Conservation (phyloP, 2,113 vertebrate genomes). For the Bubo bubo region DNA sequence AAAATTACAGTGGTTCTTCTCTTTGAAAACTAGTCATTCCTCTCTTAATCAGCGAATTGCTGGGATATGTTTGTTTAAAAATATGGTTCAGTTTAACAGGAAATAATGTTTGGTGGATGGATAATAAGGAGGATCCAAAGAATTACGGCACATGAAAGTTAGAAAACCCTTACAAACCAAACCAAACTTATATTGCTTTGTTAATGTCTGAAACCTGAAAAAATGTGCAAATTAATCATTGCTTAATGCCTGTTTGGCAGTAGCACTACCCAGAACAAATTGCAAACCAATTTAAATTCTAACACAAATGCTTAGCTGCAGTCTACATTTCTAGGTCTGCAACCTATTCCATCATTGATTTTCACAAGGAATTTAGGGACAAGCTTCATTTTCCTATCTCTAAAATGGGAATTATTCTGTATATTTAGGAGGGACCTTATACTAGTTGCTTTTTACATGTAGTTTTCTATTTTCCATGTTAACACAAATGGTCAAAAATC, state of each 20-base stretch:
- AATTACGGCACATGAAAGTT: neutral
- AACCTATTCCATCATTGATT: neutral
- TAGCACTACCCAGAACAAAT: neutral
- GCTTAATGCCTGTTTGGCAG: neutral
- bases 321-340: neutral
- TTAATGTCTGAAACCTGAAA: neutral
- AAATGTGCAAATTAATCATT: neutral
- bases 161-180: neutral
- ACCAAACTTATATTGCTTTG: neutral
- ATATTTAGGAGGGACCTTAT: neutral
- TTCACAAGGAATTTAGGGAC: neutral
- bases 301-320: neutral
- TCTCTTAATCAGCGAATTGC: neutral
- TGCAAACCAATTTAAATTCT: neutral
- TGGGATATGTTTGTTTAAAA: neutral
- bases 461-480: neutral
- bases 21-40: neutral
- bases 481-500: neutral
- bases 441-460: neutral
- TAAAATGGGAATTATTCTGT: neutral
- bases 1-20: neutral
- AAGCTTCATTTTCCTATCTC: neutral
- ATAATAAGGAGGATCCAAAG: neutral
- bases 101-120: neutral
- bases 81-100: neutral